Evolutionary conservation across 2,113 vertebrate genomes (phyloP).

Genomic region (Bufo bufo): DNA sequence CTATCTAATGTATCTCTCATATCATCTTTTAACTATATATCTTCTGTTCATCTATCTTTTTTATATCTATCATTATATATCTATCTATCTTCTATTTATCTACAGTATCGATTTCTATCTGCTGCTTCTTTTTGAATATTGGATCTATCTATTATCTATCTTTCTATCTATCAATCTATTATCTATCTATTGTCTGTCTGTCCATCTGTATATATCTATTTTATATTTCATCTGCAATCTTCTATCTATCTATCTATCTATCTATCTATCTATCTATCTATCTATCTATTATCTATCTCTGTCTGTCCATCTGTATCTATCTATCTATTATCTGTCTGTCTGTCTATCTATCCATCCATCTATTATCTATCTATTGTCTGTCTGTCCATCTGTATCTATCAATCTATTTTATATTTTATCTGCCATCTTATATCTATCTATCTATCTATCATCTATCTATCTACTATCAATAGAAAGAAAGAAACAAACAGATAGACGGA

Average conservation of each 20-base stretch:
- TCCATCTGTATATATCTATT: neutral
- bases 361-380: neutral
- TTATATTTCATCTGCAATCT: no score
- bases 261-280: conserved; percentile 3
- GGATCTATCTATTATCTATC: neutral
- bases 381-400: neutral
- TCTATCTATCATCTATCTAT: neutral
- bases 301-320: neutral
- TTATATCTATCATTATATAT: neutral
- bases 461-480: neutral
- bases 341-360: neutral
- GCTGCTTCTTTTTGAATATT: neutral
- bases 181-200: neutral
- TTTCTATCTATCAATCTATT: neutral
- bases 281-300: neutral
- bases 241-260: neutral
- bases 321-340: neutral
- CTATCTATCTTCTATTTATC: neutral
- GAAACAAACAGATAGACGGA: no score
- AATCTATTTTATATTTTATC: no score
- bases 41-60: neutral
- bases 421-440: neutral
- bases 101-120: neutral
- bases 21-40: neutral
- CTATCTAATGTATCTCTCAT: no score